Base-by-base conservation (phyloP, 2,797 vertebrate genomes). In the Alectoris magna region DNA sequence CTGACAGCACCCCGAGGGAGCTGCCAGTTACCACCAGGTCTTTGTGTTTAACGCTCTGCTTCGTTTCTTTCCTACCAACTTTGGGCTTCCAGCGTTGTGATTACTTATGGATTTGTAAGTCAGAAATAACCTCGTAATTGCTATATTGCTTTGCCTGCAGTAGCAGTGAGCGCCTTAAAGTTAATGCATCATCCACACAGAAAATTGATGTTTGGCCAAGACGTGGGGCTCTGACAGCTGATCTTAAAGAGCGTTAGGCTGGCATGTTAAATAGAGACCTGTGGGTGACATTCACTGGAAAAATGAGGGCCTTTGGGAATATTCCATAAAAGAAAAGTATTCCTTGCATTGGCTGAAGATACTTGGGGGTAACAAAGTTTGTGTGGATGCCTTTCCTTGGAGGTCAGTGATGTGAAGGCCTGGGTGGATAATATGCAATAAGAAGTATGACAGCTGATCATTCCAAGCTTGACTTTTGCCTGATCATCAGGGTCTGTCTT, bases 101-200 rank as follows among this genome's bases (percentile, higher is more conserved):
- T 96, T 95, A 91, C 77, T 93, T 96, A 88, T 5, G 39, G 92
- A 90, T 91, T 95, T 90, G 68, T 91, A 91, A 95, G 91, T 84
- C 71, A 84, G 92, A 93, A 95, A 92, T 90, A 92, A 74, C 91
- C 86, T 76, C 59, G 91, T 92, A 96, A 95, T 95, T 95, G 94
- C 89, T 95, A 38, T 93, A 92, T 96, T 93, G 72, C 83, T 93
- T 91, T 95, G 74, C 85, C 68, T 3, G 3, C 60, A 44, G 64
- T 92, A 87, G 82, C 92, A 88, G 87, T 38, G 62, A 87, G 46
- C 3, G 0, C 76, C 94, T 93, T 94, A 91, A 94, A 91, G 91
- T 93, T 91, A 95, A 90, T 63, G 91, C 74, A 46, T 92, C 91
- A 88, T 94, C 87, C 87, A 59, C 93, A 93, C 49, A 84, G 85